A percentile compares a stretch with the other conserved stretches of the same genome.
phyloP scores from a whole-genome alignment of 1,140 invertebrate species.

The Lepidotrigona ventralis region DNA sequence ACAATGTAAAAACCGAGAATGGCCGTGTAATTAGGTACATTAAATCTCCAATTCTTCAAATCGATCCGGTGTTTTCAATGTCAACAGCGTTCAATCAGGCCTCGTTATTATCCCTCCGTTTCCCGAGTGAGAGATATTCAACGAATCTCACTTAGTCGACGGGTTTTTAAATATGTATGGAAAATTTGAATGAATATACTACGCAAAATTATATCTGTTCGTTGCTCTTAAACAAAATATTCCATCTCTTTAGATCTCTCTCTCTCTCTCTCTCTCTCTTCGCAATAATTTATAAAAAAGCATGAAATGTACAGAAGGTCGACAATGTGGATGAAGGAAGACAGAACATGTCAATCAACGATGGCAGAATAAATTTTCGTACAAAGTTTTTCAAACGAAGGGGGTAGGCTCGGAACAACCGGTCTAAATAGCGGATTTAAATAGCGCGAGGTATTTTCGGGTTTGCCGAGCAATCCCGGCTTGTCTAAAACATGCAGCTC shows the following conservation, averaged over 20 bases:
- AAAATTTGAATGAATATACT: too few relatives aligned
- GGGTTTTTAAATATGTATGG: too few relatives aligned
- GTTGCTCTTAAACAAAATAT: too few relatives aligned
- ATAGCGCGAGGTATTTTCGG: not conserved
- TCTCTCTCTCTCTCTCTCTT: too few relatives aligned
- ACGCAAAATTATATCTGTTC: too few relatives aligned
- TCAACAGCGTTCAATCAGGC: slow-evolving; percentile 27
- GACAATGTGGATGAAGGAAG: too few relatives aligned
- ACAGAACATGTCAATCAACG: not conserved
- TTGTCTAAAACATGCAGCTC: slow-evolving; percentile 31
- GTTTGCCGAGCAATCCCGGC: not conserved
- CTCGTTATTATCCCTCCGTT: slow-evolving; percentile 1
- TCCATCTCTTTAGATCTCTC: too few relatives aligned
- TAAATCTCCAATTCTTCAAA: slow-evolving; percentile 18
- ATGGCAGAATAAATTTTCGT: not conserved
- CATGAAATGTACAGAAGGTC: too few relatives aligned
- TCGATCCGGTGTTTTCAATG: slow-evolving; percentile 35
- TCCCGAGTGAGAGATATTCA: not conserved
- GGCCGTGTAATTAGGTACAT: slow-evolving; percentile 59
- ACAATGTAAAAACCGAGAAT: slow-evolving; percentile 64
- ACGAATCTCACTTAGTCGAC: not conserved
- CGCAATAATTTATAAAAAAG: too few relatives aligned
- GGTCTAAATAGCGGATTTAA: not conserved
- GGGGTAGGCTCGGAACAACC: too few relatives aligned
- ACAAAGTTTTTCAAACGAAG: not conserved